Evolutionary conservation across 2,797 vertebrate species (phyloP), one percentile per base, ranked within the genome.

Genomic region (Florisuga fusca): DNA sequence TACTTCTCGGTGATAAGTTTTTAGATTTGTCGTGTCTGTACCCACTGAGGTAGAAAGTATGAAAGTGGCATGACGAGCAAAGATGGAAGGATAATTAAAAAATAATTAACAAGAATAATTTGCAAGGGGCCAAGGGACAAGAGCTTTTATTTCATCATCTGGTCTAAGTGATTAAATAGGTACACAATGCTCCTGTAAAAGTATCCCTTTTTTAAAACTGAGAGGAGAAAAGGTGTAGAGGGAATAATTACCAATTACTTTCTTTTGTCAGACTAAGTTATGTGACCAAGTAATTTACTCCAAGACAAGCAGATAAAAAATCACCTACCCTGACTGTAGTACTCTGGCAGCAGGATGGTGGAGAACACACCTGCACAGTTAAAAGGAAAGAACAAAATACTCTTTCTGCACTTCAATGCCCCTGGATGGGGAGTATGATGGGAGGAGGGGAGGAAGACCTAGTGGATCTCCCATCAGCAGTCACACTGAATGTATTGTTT

Each of bases 41-140:
- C 76, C 72, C 91, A 95, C 85, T 96, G 91, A 95, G 90, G 96
- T 88, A 92, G 95, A 97, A 97, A 97, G 97, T 67, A 94, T 86
- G 67, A 88, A 79, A 97, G 93, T 85, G 94, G 86, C 85, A 97
- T 77, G 84, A 92, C 93, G 46, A 97, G 87, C 92, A 87, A 51
- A 63, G 92, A 97, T 96, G 94, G 87, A 97, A 97, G 90, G 93
- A 96, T 97, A 98, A 98, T 98, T 98, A 87, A 97, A 97, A 97
- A 97, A 97, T 98, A 98, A 98, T 98, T 98, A 98, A 94, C 96
- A 98, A 97, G 97, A 97, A 97, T 97, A 97, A 98, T 98, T 96
- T 98, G 84, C 92, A 95, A 50, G 85, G 94, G 93, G 90, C 89
- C 94, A 92, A 97, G 96, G 95, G 97, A 98, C 51, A 76, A 95